A percentile compares a stretch with the other conserved stretches of the same genome.
These are phyloP conservation scores for Heliconius himera DNA, from an alignment of 1,140 invertebrate species.

Conservation along the genomic window DNA sequence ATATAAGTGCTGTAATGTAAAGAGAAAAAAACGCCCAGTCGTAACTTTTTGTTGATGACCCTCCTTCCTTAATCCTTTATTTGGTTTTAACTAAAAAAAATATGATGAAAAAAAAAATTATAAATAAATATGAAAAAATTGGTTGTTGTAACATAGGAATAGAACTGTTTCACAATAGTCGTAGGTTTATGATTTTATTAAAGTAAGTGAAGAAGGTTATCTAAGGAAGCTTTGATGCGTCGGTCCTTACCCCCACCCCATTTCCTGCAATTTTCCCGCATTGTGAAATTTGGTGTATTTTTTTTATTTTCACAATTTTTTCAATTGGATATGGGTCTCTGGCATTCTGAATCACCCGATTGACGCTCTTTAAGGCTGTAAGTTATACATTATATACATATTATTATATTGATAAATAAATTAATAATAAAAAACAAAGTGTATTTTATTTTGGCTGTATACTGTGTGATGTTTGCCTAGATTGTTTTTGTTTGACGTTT, in stretches of 20 bases:
- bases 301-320: conserved; percentile 46
- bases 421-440: conserved; percentile 72
- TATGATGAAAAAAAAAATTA: conserved; percentile 16
- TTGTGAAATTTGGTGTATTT: conserved; percentile 49
- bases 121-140: conserved; percentile 51
- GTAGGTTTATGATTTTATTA: conserved; percentile 51
- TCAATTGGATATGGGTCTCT: conserved; percentile 17
- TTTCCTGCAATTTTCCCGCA: neutral
- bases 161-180: conserved; percentile 39
- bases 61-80: conserved; percentile 31
- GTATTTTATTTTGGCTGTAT: conserved; percentile 27
- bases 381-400: conserved; percentile 80
- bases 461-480: neutral
- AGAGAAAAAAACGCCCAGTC: conserved; percentile 40
- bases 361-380: conserved; percentile 64
- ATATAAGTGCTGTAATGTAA: conserved; percentile 56
- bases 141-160: conserved; percentile 68
- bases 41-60: conserved; percentile 36
- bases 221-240: conserved; percentile 59
- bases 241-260: conserved; percentile 24
- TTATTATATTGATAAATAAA: conserved; percentile 80
- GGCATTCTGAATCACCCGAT: conserved; percentile 35
- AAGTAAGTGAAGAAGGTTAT: conserved; percentile 54
- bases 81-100: conserved; percentile 41
- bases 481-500: neutral